Evolutionary conservation across 2,113 vertebrate genomes (phyloP).

Genomic region (Bos indicus): DNA sequence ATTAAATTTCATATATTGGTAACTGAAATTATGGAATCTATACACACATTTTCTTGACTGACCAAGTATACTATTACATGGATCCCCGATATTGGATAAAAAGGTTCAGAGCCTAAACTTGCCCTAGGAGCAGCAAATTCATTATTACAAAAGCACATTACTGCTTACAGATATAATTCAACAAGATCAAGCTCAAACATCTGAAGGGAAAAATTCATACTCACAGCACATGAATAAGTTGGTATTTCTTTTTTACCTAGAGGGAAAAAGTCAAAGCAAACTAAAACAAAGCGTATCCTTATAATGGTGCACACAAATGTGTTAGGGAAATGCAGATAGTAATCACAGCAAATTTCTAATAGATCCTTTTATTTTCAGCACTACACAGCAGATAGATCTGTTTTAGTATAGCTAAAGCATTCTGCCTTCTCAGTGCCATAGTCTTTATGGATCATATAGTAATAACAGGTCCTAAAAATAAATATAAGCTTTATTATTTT

Average conservation of each 20-base stretch:
- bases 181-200: not conserved
- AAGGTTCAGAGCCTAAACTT: not conserved
- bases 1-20: not conserved
- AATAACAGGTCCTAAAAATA: not conserved
- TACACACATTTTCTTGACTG: not conserved
- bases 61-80: not conserved
- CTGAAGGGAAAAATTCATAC: not conserved
- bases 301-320: not conserved
- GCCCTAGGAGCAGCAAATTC: not conserved
- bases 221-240: not conserved
- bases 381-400: not conserved
- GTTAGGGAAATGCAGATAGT: not conserved
- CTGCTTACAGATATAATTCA: not conserved
- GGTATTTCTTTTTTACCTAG: not conserved
- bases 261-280: not conserved
- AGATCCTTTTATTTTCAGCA: not conserved
- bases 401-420: not conserved
- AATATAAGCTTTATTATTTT: not conserved
- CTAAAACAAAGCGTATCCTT: not conserved
- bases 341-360: not conserved
- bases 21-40: not conserved
- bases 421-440: not conserved
- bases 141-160: not conserved
- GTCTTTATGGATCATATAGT: not conserved
- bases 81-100: not conserved